phyloP scores from a whole-genome alignment of 2,113 vertebrate genomes.

The Indicator indicator region DNA sequence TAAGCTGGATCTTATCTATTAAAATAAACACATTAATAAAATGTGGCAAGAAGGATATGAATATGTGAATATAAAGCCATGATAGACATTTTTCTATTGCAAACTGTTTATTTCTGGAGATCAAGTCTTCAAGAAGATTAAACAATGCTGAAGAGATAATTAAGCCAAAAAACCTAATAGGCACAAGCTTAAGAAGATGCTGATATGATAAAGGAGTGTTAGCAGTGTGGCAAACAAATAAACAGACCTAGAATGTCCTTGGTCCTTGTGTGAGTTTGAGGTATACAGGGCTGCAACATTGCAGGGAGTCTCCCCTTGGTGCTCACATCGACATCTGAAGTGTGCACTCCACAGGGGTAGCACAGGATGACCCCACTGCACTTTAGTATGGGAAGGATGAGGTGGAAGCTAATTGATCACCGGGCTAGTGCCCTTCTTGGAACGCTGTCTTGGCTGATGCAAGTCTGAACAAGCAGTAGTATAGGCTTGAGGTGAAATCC shows the following conservation, averaged over 20 bases:
- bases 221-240: not conserved
- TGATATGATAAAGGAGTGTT: not conserved
- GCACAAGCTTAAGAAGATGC: not conserved
- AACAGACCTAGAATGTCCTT: not conserved
- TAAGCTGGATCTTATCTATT: slow-evolving; percentile 55
- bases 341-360: accelerated
- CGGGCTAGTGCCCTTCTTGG: not conserved
- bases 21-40: slow-evolving; percentile 55
- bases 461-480: not conserved
- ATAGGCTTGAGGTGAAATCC: not conserved
- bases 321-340: not conserved
- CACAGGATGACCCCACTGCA: accelerated
- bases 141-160: slow-evolving; percentile 48
- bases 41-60: slow-evolving; percentile 11
- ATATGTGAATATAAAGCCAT: slow-evolving; percentile 50
- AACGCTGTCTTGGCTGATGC: not conserved
- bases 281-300: not conserved
- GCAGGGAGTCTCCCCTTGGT: not conserved
- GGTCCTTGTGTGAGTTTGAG: not conserved
- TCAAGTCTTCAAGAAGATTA: slow-evolving; percentile 42
- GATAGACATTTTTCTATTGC: not conserved
- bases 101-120: slow-evolving; percentile 42
- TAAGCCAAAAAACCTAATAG: slow-evolving; percentile 56
- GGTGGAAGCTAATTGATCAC: not conserved
- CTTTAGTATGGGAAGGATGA: accelerated